Evolutionary conservation across 2,888 invertebrate genomes (phyloP).

Genomic region (Cheilosia vulpina): DNA sequence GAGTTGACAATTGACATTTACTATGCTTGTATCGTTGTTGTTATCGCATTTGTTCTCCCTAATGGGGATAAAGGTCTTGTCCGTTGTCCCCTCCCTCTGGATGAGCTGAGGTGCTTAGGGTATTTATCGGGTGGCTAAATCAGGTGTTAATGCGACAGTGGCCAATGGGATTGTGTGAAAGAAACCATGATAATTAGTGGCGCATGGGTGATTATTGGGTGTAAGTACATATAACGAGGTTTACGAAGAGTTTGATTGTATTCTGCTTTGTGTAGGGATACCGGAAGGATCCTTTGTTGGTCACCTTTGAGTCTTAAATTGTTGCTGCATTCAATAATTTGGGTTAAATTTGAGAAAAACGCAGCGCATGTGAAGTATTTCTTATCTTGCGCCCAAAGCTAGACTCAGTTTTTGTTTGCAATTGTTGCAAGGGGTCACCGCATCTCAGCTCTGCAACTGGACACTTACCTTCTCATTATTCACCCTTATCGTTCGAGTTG

Average conservation of each 20-base stretch:
- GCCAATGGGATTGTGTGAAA: constrained; percentile 50
- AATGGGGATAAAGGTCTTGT: constrained; percentile 13
- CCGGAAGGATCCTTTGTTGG: no score
- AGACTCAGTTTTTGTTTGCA: no score
- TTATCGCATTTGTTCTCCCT: constrained; percentile 38
- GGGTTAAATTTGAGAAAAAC: no score
- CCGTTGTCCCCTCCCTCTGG: background rate
- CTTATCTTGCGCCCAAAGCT: no score
- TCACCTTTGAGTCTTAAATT: no score
- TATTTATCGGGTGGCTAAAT: constrained; percentile 66
- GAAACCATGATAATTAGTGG: constrained; percentile 59
- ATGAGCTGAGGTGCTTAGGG: constrained; percentile 60
- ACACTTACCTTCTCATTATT: no score
- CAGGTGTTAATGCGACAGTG: constrained; percentile 65
- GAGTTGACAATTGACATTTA: constrained; percentile 70
- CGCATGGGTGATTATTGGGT: constrained; percentile 28
- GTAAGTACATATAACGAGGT: background rate
- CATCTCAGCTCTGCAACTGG: no score
- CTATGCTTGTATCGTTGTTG: constrained; percentile 53
- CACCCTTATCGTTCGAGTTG: no score
- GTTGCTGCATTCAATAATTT: no score
- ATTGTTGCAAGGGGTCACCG: no score
- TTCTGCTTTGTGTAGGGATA: no score
- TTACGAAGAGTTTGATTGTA: background rate
- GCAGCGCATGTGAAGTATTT: no score